These are phyloP conservation scores for Tupaia chinensis DNA, from an alignment of 2,113 vertebrate genomes.

Conservation along the genomic window DNA sequence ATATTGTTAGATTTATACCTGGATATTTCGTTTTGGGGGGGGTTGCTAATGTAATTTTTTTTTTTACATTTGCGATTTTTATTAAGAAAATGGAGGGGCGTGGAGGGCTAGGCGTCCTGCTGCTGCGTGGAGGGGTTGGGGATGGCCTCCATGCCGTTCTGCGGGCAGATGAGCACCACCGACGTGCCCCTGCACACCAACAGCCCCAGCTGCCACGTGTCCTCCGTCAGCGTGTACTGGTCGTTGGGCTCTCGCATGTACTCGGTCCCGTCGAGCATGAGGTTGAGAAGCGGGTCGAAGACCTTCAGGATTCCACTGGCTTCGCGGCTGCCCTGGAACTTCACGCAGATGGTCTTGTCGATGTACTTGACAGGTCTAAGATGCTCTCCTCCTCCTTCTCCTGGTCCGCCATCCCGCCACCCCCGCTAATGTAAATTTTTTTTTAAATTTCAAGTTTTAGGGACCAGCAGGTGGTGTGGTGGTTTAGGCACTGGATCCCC, in stretches of 20 bases:
- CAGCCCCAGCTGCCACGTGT: conserved; percentile 97
- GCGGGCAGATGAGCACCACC: conserved; percentile 98
- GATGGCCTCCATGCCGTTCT: conserved; percentile 99
- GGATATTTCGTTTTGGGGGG: neutral
- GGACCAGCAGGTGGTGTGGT: no score
- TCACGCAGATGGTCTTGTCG: conserved; percentile 98
- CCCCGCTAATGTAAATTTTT: no score
- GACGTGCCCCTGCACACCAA: conserved; percentile 99
- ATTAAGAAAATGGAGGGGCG: conserved; percentile 55
- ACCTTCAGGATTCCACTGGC: conserved; percentile 98
- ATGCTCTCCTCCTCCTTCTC: conserved; percentile 99
- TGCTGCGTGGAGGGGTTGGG: conserved; percentile 99
- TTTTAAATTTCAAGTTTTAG: no score
- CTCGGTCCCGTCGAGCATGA: conserved; percentile 97
- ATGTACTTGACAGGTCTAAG: conserved; percentile 97
- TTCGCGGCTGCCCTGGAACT: conserved; percentile 98
- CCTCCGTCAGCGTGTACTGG: conserved; percentile 98
- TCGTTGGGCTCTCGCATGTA: conserved; percentile 99
- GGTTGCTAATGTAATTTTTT: neutral
- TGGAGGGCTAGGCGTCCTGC: conserved; percentile 91
- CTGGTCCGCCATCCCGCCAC: conserved; percentile 89
- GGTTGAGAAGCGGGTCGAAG: conserved; percentile 97
- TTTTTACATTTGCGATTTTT: conserved; percentile 61
- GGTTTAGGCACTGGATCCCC: no score
- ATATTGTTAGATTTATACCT: no score